Evolutionary conservation across 2,888 invertebrate species (phyloP).

Genomic region (Dyspetes luteomarginatus): DNA sequence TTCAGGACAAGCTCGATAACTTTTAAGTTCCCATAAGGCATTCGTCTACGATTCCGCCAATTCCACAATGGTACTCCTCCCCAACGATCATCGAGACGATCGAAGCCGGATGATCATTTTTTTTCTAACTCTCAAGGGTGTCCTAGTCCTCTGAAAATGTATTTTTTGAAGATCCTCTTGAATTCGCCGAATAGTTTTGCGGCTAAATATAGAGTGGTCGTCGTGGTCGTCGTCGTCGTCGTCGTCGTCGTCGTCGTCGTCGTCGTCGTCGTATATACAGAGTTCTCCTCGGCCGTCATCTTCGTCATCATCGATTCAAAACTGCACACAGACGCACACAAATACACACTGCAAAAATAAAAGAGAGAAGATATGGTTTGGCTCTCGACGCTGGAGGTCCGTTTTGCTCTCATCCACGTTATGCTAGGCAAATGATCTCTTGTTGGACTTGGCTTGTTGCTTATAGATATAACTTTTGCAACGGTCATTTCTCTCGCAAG

Average conservation of each 20-base stretch:
- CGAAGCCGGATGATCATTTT: constrained; percentile 2
- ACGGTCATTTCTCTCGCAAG: constrained; percentile 20
- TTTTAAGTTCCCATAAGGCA: background rate
- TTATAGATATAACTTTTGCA: constrained; percentile 6
- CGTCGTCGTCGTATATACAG: no score
- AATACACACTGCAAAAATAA: background rate
- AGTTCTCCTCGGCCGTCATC: background rate
- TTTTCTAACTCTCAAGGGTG: background rate
- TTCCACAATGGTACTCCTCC: background rate
- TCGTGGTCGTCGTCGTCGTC: background rate
- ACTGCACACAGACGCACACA: background rate
- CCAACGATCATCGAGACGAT: constrained; percentile 8
- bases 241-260: background rate
- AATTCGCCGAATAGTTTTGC: constrained; percentile 15
- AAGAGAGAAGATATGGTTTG: constrained; percentile 34
- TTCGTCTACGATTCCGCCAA: background rate
- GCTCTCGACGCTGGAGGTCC: constrained; percentile 35
- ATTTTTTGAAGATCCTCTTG: background rate
- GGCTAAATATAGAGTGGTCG: background rate
- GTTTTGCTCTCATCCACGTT: constrained; percentile 27
- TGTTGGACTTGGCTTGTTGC: background rate
- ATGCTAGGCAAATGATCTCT: constrained; percentile 29
- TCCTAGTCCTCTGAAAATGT: background rate
- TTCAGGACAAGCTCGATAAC: background rate
- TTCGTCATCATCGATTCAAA: constrained; percentile 6